A percentile compares a stretch with the other conserved stretches of the same genome.
phyloP scores from a whole-genome alignment of 2,113 vertebrate species.

The Chascanopsetta lugubris region DNA sequence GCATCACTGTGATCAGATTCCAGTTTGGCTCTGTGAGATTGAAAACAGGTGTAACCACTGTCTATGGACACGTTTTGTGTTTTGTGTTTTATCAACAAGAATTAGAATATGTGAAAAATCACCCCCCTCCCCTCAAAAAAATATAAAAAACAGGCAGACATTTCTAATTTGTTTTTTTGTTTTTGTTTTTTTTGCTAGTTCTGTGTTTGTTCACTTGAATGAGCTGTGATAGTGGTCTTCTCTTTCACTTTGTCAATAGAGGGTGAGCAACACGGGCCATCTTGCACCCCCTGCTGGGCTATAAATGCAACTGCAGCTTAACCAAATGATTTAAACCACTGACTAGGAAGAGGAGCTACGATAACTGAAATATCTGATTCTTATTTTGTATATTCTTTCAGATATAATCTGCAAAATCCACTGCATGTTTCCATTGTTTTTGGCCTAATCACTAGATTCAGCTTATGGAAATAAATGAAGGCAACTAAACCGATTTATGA shows the following conservation, averaged over 20 bases:
- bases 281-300: not conserved
- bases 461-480: too few species aligned
- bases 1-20: constrained; percentile 10
- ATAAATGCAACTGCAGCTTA: not conserved
- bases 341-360: not conserved
- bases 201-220: not conserved
- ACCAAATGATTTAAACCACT: constrained; percentile 10
- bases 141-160: constrained; percentile 26
- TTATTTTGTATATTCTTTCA: not conserved
- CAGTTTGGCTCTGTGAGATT: constrained; percentile 1
- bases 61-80: constrained; percentile 5
- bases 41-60: constrained; percentile 37
- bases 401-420: too few species aligned
- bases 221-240: not conserved
- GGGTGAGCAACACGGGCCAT: not conserved
- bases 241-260: not conserved
- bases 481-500: too few species aligned
- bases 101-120: constrained; percentile 36
- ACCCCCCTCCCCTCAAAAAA: not conserved
- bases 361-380: not conserved
- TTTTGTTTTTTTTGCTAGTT: not conserved
- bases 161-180: too few species aligned
- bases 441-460: too few species aligned
- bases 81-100: not conserved
- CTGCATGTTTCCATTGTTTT: too few species aligned